Evolutionary conservation across 2,113 vertebrate species (phyloP).

Genomic region (Hymenochirus boettgeri): DNA sequence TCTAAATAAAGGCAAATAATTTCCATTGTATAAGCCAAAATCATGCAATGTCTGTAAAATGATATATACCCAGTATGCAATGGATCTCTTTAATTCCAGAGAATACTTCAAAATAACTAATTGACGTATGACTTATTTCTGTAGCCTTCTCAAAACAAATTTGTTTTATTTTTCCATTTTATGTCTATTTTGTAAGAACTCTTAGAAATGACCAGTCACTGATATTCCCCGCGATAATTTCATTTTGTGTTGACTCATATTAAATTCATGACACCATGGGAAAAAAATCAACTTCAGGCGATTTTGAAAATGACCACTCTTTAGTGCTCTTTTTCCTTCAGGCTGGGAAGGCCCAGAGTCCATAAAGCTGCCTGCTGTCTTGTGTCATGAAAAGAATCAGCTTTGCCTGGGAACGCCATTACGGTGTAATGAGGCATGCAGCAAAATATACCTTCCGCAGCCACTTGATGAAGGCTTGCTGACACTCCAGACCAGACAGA

Average conservation of each 20-base stretch:
- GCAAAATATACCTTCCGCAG: slow-evolving; percentile 86
- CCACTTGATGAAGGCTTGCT: slow-evolving; percentile 84
- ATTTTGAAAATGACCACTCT: slow-evolving; percentile 76
- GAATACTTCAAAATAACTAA: slow-evolving; percentile 43
- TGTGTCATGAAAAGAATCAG: slow-evolving; percentile 83
- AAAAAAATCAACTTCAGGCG: slow-evolving; percentile 69
- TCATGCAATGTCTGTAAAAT: too few relatives aligned
- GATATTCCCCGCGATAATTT: slow-evolving; percentile 71
- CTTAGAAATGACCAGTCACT: slow-evolving; percentile 72
- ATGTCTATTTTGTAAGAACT: slow-evolving; percentile 66
- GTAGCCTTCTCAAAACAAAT: slow-evolving; percentile 68
- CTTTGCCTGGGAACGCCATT: slow-evolving; percentile 83
- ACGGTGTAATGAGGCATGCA: slow-evolving; percentile 89
- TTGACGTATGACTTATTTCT: slow-evolving; percentile 69
- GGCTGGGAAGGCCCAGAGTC: slow-evolving; percentile 72
- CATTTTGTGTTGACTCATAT: slow-evolving; percentile 74
- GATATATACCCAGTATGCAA: too few relatives aligned
- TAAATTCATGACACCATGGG: slow-evolving; percentile 69
- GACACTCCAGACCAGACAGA: slow-evolving; percentile 82
- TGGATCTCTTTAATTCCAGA: neutral
- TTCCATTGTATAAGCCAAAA: too few relatives aligned
- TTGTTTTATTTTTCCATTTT: slow-evolving; percentile 50
- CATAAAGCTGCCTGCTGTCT: slow-evolving; percentile 83
- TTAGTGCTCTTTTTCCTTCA: slow-evolving; percentile 65
- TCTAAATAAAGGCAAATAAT: too few relatives aligned